A percentile compares a stretch with the other conserved stretches of the same genome.
These are phyloP conservation scores for Prietella phreatophila DNA, from an alignment of 2,113 vertebrate species.

Conservation along the genomic window DNA sequence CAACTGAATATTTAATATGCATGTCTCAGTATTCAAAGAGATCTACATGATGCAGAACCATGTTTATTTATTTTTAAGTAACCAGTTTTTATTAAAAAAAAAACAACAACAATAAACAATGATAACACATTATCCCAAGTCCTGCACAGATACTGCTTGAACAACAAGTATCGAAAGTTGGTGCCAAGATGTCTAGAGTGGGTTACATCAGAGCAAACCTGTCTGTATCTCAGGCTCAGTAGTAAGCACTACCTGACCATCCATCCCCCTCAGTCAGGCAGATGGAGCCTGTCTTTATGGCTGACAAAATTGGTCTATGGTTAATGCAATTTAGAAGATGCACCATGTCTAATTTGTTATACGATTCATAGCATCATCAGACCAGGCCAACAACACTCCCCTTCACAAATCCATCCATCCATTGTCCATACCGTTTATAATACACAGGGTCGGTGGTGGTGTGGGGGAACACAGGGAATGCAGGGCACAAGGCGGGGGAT, in stretches of 20 bases:
- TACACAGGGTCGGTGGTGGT: too few species aligned
- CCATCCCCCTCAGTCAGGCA: not conserved
- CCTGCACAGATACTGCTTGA: not conserved
- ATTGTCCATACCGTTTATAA: too few species aligned
- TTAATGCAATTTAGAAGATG: constrained; percentile 20
- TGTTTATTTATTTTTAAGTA: not conserved
- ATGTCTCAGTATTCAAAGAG: not conserved
- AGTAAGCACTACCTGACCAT: not conserved
- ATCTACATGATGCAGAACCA: not conserved
- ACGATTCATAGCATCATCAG: not conserved
- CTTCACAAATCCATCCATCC: too few species aligned
- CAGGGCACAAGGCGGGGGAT: too few species aligned
- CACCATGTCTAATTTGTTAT: constrained; percentile 4
- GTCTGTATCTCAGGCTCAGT: not conserved
- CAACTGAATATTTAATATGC: not conserved
- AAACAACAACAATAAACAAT: too few species aligned
- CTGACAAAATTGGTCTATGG: constrained; percentile 16
- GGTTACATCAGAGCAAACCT: constrained; percentile 3
- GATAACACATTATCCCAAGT: not conserved
- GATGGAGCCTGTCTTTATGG: constrained; percentile 7
- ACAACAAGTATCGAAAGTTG: not conserved
- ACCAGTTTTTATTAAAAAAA: not conserved
- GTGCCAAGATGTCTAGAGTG: not conserved
- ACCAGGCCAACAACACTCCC: not conserved
- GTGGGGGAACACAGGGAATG: too few species aligned